phyloP scores from a whole-genome alignment of 2,888 invertebrate genomes.

The Cylloceria caligata region DNA sequence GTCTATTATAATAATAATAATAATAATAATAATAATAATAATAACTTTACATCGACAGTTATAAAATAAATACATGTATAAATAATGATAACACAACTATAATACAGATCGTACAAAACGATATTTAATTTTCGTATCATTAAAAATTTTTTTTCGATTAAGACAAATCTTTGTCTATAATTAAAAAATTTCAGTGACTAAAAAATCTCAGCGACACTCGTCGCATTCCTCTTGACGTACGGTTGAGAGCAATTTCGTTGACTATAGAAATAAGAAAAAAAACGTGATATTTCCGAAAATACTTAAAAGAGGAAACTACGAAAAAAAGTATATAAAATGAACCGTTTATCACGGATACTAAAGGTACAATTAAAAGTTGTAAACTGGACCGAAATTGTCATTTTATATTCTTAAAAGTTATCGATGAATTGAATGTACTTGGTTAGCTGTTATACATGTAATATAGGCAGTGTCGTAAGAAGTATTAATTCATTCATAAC shows the following conservation, averaged over 20 bases:
- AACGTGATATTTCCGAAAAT: conserved; percentile 32
- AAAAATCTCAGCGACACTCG: conserved; percentile 59
- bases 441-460: conserved; percentile 65
- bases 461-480: conserved; percentile 78
- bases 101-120: conserved; percentile 80
- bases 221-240: conserved; percentile 54
- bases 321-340: conserved; percentile 53
- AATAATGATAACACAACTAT: conserved; percentile 83
- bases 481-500: conserved; percentile 59
- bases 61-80: conserved; percentile 83
- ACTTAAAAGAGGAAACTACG: conserved; percentile 27
- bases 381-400: conserved; percentile 66
- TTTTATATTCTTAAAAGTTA: conserved; percentile 63
- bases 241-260: conserved; percentile 70
- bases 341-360: conserved; percentile 69
- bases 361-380: conserved; percentile 67
- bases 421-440: conserved; percentile 66
- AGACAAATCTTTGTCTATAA: conserved; percentile 34
- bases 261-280: conserved; percentile 37
- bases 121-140: conserved; percentile 44
- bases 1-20: no score
- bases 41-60: conserved; percentile 79
- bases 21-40: conserved; percentile 67
- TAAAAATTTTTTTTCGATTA: conserved; percentile 36
- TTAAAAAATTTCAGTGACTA: conserved; percentile 68